Conservation (phyloP, 2,113 vertebrate species). For the Hippocampus abdominalis region DNA sequence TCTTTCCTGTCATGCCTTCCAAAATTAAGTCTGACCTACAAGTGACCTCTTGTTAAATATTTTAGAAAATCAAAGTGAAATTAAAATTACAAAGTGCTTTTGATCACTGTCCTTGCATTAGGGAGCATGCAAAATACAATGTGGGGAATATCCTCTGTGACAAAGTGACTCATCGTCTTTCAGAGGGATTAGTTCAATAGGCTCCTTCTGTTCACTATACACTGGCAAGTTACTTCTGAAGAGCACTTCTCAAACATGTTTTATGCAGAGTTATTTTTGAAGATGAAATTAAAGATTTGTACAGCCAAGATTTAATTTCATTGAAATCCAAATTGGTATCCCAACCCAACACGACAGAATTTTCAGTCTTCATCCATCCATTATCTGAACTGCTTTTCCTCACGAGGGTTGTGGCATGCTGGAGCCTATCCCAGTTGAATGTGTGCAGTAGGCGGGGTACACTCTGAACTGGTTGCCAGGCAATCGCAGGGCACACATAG, state of each 20-base stretch:
- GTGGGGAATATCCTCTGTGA: slow-evolving; percentile 10
- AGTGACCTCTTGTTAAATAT: neutral
- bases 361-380: neutral
- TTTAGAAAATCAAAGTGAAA: slow-evolving; percentile 28
- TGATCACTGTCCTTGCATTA: slow-evolving; percentile 28
- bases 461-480: no score
- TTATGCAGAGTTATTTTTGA: slow-evolving; percentile 24
- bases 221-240: slow-evolving; percentile 20
- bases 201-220: slow-evolving; percentile 17
- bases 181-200: slow-evolving; percentile 6
- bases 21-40: neutral
- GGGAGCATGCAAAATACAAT: neutral
- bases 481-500: no score
- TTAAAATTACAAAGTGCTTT: slow-evolving; percentile 12
- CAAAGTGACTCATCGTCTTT: slow-evolving; percentile 33
- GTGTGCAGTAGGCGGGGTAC: no score
- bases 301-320: neutral
- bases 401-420: no score
- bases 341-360: neutral
- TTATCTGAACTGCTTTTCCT: no score
- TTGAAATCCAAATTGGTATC: neutral
- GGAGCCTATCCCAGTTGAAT: no score
- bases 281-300: neutral
- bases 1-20: neutral
- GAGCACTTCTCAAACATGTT: slow-evolving; percentile 6